A percentile compares a stretch with the other conserved stretches of the same genome.
Evolutionary conservation across 2,888 invertebrate species (phyloP).

Genomic region (Ennomos fuscantarius): DNA sequence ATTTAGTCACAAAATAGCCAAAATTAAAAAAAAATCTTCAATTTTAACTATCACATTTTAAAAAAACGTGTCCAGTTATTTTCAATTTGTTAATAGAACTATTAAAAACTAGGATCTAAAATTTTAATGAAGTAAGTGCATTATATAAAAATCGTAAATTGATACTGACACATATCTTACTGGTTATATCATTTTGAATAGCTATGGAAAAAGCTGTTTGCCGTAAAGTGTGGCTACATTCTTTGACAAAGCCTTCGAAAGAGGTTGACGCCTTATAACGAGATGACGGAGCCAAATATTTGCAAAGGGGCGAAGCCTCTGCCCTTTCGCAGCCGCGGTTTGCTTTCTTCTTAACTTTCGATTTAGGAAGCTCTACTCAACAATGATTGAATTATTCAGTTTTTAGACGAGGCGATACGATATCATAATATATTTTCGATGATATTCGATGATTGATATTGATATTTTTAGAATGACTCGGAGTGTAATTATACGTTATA

Average conservation of each 20-base stretch:
- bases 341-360: slow-evolving; percentile 43
- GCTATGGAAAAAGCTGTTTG: slow-evolving; percentile 10
- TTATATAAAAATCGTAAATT: not conserved
- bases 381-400: slow-evolving; percentile 39
- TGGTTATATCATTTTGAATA: slow-evolving; percentile 3
- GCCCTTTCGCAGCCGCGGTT: slow-evolving; percentile 37
- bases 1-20: too few species aligned
- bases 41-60: too few species aligned
- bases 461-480: too few species aligned
- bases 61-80: too few species aligned
- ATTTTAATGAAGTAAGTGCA: too few species aligned
- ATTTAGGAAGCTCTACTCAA: slow-evolving; percentile 35
- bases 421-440: not conserved
- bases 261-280: slow-evolving; percentile 61
- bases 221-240: slow-evolving; percentile 35
- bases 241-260: slow-evolving; percentile 38
- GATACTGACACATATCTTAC: not conserved
- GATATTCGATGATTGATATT: too few species aligned
- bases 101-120: too few species aligned
- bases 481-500: too few species aligned
- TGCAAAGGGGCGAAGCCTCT: slow-evolving; percentile 44
- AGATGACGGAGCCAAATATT: slow-evolving; percentile 62
- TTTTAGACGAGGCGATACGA: slow-evolving; percentile 31
- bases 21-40: too few species aligned
- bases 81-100: too few species aligned